Base-by-base conservation (phyloP, 2,113 vertebrate genomes). In the Peromyscus leucopus region DNA sequence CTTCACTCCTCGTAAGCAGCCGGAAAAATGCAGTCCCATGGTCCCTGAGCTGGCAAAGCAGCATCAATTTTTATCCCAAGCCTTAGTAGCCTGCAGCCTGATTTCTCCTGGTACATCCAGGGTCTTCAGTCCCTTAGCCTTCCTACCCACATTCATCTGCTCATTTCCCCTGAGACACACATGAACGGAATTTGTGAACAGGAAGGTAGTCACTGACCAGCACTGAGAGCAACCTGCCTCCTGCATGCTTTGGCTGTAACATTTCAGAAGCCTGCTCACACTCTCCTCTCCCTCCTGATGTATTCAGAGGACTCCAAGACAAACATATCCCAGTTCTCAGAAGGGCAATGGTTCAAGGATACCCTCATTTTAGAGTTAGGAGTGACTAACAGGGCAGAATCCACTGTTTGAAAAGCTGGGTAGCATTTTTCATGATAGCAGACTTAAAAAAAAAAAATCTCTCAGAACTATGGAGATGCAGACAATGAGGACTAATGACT, bases 341-440 rank as follows among this genome's bases (percentile, higher is more conserved):
- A 86, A 94, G 46, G 36, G 46, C 83, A 63, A 89, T 96, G 67
- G 85, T 74, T 89, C 78, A 96, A 94, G 89, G 78, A 57, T 55
- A 13, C 51, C 89, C 96, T 96, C 86, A 75, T 79, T 91, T 96
- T 90, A 94, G 85, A 95, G 79, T 91, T 86, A 57, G 24, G n/a
- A 93, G 69, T 61, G 75, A 39, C 71, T 6, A 31, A 63, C 57
- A 72, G 48, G 21, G 78, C 69, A 95, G 89, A 78, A 88, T 93
- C 86, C 48, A 33, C 36, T 57, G 93, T 90, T 91, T 95, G 59
- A 96, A 89, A 97, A 97, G 51, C 79, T 75, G 75, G 75, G 57
- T 67, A 21, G 42, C 71, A 57, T 42, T 63, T 90, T 96, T 95
- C 85, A 88, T 82, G 87, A 92, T 36, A 84, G 83, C 93, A 15